Base-by-base conservation (phyloP, 2,113 vertebrate species). In the Malurus elegans region DNA sequence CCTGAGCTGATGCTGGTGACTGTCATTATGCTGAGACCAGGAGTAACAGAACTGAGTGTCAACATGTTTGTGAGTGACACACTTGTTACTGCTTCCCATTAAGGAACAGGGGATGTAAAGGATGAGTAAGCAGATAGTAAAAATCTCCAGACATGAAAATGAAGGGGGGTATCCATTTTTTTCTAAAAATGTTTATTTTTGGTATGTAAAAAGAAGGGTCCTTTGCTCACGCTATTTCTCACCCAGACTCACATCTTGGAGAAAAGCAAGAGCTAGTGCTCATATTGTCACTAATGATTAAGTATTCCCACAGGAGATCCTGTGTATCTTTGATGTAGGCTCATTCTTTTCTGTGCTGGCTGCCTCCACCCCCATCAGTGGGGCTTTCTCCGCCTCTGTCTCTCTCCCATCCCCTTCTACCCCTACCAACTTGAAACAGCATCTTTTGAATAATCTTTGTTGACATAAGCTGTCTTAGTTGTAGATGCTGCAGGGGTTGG, bases 371-470 rank as follows among this genome's bases (percentile, higher is more conserved):
- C 40, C 48, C 42, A 50, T 3, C 34, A 31, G 13, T 44, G 47
- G 31, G 61, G 21, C 34, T 44, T 72, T 44, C 54, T 72, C 31
- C 61, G 16, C 47, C 42, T 34, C n/a, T 45, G 32, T 36, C 40
- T 56, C n/a, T 47, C 45, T 86, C 40, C 51, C 53, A 58, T 9
- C 65, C 29, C 31, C 36, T 84, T 91, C 51, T 71, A 69, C 24
- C 64, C n/a, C 42, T 45, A 88, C 60, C 85, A 82, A 4, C 53
- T 60, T 75, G 57, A 91, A 91, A 72, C 14, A 38, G 44, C 54
- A 65, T 89, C 74, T 38, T 84, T 74, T 72, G 54, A 82, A 81
- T 70, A 60, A 75, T 79, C 84, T 91, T 85, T 90, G 87, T 92
- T 93, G 87, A 93, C 72, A 79, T 14, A 69, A 91, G 36, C 31